phyloP scores from a whole-genome alignment of 2,113 vertebrate genomes.

The Neodontobutis hainanensis region DNA sequence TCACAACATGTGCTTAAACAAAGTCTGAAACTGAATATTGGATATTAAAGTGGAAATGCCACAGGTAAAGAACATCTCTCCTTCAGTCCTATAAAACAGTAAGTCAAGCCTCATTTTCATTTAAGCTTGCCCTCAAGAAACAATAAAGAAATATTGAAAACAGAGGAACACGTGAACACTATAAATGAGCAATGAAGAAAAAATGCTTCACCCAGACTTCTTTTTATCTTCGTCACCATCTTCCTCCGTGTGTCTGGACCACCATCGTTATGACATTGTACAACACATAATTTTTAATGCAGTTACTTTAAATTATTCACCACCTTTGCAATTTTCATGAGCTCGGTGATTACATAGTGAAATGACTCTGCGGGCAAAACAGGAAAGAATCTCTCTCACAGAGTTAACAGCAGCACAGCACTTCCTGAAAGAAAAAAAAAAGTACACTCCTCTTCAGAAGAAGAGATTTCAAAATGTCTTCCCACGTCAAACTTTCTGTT shows the following conservation, averaged over 20 bases:
- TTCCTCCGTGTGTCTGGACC: conserved; percentile 40
- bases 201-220: no score
- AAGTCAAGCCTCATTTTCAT: conserved; percentile 32
- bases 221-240: conserved; percentile 56
- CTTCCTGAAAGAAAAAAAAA: conserved; percentile 18
- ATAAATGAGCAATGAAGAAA: conserved; percentile 51
- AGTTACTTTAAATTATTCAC: conserved; percentile 78
- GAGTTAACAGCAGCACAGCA: conserved; percentile 39
- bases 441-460: conserved; percentile 15
- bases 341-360: conserved; percentile 78
- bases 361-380: conserved; percentile 72
- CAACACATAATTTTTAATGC: conserved; percentile 73
- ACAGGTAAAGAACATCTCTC: conserved; percentile 1
- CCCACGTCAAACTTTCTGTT: conserved; percentile 17
- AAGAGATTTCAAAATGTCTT: conserved; percentile 45
- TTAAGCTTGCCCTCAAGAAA: conserved; percentile 45
- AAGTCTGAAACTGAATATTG: no score
- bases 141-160: conserved; percentile 58
- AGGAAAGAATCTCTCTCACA: conserved; percentile 63
- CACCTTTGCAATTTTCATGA: conserved; percentile 76
- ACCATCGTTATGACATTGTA: conserved; percentile 61
- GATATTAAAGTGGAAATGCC: conserved; percentile 7
- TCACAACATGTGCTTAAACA: no score
- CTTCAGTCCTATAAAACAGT: conserved; percentile 17
- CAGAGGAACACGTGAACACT: conserved; percentile 43